These are phyloP conservation scores for Antedon mediterranea DNA, from an alignment of 53 echinoderm and acorn worm species.

Conservation along the genomic window DNA sequence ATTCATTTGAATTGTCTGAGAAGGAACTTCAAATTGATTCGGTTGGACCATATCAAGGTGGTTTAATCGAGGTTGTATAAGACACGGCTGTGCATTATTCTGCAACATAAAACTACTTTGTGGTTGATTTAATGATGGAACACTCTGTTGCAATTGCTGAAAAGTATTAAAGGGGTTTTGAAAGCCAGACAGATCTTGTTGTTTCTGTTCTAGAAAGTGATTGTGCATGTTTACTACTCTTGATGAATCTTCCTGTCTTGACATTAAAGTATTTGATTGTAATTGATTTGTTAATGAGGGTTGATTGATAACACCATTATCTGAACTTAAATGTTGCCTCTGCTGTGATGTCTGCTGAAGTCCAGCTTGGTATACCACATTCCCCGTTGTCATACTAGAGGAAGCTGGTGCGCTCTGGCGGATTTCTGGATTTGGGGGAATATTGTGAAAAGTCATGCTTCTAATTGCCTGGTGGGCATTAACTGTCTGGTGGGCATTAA, in stretches of 20 bases:
- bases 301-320: neutral
- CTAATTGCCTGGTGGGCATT: neutral
- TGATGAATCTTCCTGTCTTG: neutral
- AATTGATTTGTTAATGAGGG: neutral
- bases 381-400: neutral
- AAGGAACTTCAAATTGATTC: neutral
- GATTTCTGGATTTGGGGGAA: neutral
- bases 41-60: neutral
- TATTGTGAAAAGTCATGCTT: neutral
- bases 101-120: neutral
- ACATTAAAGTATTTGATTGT: neutral
- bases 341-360: neutral
- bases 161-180: neutral
- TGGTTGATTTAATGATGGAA: neutral
- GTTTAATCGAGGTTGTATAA: neutral
- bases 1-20: neutral
- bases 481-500: neutral
- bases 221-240: neutral
- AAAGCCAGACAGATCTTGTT: neutral
- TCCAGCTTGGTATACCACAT: neutral
- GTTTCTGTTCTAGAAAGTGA: neutral
- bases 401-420: neutral
- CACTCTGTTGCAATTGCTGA: neutral
- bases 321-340: neutral
- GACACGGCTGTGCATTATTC: neutral